Evolutionary conservation across 2,113 vertebrate genomes (phyloP).

Genomic region (Lonchura striata): DNA sequence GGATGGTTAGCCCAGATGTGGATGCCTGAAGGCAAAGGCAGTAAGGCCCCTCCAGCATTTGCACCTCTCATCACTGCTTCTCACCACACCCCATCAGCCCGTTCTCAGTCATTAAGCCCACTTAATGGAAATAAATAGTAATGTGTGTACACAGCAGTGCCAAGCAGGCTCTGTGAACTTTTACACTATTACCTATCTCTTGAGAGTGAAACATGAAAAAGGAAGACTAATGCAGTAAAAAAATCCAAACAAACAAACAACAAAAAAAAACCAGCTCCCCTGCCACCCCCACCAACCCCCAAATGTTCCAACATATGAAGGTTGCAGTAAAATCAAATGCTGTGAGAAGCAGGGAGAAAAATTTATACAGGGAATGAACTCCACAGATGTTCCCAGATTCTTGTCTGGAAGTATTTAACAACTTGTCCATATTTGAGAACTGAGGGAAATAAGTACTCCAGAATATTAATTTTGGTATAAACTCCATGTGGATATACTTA

Average conservation of each 20-base stretch:
- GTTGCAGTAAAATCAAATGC: not conserved
- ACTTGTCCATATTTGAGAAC: conserved; percentile 28
- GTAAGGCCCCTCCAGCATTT: not conserved
- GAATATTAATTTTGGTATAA: conserved; percentile 48
- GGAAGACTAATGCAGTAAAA: not conserved
- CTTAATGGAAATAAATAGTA: not conserved
- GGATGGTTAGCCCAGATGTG: conserved; percentile 13
- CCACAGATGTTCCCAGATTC: conserved; percentile 43
- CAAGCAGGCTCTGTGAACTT: conserved; percentile 2
- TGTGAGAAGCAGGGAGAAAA: conserved; percentile 1
- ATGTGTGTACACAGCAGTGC: not conserved
- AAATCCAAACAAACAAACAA: not conserved
- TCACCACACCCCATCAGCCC: not conserved
- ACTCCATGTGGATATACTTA: not conserved
- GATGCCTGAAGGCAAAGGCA: conserved; percentile 14
- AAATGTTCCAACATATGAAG: not conserved
- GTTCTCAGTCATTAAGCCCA: not conserved
- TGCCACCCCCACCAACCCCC: fast-evolving
- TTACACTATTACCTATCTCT: not conserved
- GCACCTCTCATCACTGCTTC: not conserved
- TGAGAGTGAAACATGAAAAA: not conserved
- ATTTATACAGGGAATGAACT: conserved; percentile 33
- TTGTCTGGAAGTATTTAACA: conserved; percentile 46
- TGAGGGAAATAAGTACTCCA: not conserved
- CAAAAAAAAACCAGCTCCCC: fast-evolving